These are phyloP conservation scores for Carabus problematicus DNA, from an alignment of 2,888 invertebrate genomes.

Conservation along the genomic window DNA sequence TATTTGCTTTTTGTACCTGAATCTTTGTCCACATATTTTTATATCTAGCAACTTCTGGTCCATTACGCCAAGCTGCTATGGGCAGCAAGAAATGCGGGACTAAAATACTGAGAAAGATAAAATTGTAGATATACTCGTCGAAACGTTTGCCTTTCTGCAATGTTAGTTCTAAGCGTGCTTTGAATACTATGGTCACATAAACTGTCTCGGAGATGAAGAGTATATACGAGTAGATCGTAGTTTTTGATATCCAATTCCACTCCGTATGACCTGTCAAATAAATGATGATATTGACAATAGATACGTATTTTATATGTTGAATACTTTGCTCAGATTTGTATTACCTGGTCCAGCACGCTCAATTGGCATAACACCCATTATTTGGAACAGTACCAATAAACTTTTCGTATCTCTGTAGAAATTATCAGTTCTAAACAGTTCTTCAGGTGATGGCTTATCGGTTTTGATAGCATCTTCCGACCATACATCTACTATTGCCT, in stretches of 20 bases:
- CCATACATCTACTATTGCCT: slow-evolving; percentile 40
- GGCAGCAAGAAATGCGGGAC: slow-evolving; percentile 75
- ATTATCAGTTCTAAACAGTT: slow-evolving; percentile 72
- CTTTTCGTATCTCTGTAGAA: slow-evolving; percentile 76
- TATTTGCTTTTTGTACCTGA: slow-evolving; percentile 62
- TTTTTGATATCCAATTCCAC: slow-evolving; percentile 71
- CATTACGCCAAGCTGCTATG: slow-evolving; percentile 74
- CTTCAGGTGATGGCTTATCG: slow-evolving; percentile 58
- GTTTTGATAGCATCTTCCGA: slow-evolving; percentile 44
- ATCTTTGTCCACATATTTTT: slow-evolving; percentile 83
- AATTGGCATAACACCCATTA: slow-evolving; percentile 80
- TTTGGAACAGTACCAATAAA: slow-evolving; percentile 73
- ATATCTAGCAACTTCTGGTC: slow-evolving; percentile 73
- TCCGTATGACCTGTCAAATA: slow-evolving; percentile 59
- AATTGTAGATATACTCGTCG: slow-evolving; percentile 77
- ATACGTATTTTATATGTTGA: slow-evolving; percentile 29
- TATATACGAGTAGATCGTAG: slow-evolving; percentile 71
- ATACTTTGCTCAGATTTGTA: neutral
- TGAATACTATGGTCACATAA: slow-evolving; percentile 56
- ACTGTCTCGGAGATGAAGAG: slow-evolving; percentile 69
- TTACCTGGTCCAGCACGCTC: slow-evolving; percentile 68
- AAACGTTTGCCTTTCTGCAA: slow-evolving; percentile 67
- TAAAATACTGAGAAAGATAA: slow-evolving; percentile 75
- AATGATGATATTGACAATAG: slow-evolving; percentile 4
- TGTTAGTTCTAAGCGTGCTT: slow-evolving; percentile 55